Evolutionary conservation across 2,797 vertebrate genomes (phyloP).

Genomic region (Aeoliscus strigatus): DNA sequence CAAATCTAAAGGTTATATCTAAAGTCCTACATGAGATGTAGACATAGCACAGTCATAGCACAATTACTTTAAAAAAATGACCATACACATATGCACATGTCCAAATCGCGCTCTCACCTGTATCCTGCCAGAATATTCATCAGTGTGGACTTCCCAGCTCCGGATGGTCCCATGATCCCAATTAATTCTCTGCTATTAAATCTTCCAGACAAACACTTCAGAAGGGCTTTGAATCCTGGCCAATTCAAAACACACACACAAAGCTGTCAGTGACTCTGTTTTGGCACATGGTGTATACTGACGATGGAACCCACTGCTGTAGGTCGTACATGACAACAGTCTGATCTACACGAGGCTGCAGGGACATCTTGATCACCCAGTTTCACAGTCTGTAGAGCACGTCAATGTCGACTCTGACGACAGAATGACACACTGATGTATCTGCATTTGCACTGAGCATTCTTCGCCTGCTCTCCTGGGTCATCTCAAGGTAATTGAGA

Average conservation of each 20-base stretch:
- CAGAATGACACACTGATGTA: conserved; percentile 4
- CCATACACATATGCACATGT: not conserved
- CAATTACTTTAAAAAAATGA: not conserved
- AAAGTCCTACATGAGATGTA: too few species aligned
- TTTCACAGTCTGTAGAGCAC: conserved; percentile 8
- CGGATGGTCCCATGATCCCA: conserved; percentile 97
- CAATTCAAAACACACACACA: too few species aligned
- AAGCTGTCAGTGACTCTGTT: conserved; percentile 38
- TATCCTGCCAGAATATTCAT: conserved; percentile 99
- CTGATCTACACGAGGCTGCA: conserved; percentile 32
- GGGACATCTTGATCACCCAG: conserved; percentile 24
- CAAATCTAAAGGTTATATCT: too few species aligned
- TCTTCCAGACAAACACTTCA: conserved; percentile 95
- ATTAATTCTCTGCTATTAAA: conserved; percentile 94
- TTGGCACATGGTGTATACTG: conserved; percentile 58
- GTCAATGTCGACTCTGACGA: conserved; percentile 10
- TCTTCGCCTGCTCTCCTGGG: conserved; percentile 5
- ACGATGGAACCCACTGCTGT: conserved; percentile 44
- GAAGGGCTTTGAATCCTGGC: conserved; percentile 94
- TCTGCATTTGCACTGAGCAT: conserved; percentile 1
- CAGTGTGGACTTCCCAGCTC: conserved; percentile 94
- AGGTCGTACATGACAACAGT: conserved; percentile 33
- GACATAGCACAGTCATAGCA: not conserved
- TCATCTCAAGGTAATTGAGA: conserved; percentile 12
- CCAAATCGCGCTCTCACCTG: conserved; percentile 78